Conservation (phyloP, 2,797 vertebrate species). For the Huso huso region DNA sequence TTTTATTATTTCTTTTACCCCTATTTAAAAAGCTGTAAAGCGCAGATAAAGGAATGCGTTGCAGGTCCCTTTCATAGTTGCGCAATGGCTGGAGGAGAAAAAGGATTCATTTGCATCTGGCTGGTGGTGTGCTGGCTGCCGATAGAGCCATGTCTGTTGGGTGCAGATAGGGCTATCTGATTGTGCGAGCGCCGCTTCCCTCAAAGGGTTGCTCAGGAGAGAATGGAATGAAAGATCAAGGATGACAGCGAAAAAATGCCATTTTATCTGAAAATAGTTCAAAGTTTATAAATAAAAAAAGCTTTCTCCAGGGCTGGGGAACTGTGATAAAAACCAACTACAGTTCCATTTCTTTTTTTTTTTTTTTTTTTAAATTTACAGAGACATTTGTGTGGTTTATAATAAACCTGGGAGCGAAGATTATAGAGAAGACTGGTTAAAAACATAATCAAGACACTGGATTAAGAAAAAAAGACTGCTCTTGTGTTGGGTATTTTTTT, state of each 20-base stretch:
- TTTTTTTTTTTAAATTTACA: slow-evolving; percentile 37
- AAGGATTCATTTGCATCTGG: slow-evolving; percentile 56
- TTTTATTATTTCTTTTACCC: too few species aligned
- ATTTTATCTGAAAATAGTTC: slow-evolving; percentile 86
- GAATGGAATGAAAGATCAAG: slow-evolving; percentile 77
- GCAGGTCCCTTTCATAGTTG: slow-evolving; percentile 45
- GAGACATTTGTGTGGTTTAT: slow-evolving; percentile 48
- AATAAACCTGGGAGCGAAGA: slow-evolving; percentile 51
- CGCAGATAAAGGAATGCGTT: slow-evolving; percentile 54
- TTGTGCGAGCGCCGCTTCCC: slow-evolving; percentile 61
- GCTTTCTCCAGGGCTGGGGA: slow-evolving; percentile 68
- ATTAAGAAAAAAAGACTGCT: slow-evolving; percentile 1
- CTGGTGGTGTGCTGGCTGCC: slow-evolving; percentile 37
- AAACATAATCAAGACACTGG: slow-evolving; percentile 24
- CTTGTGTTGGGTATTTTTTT: slow-evolving; percentile 3
- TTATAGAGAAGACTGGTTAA: slow-evolving; percentile 43
- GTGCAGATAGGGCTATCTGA: slow-evolving; percentile 74
- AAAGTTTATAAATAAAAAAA: slow-evolving; percentile 88
- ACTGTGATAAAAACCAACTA: slow-evolving; percentile 78
- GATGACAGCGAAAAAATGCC: slow-evolving; percentile 76
- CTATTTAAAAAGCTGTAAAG: slow-evolving; percentile 51
- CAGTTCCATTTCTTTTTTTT: slow-evolving; percentile 29
- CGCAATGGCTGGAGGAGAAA: slow-evolving; percentile 51
- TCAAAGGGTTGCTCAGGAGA: slow-evolving; percentile 71
- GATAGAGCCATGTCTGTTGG: slow-evolving; percentile 58